A percentile compares a stretch with the other conserved stretches of the same genome.
These are phyloP conservation scores for Pelmatolapia mariae DNA, from an alignment of 2,113 vertebrate species.

Conservation along the genomic window DNA sequence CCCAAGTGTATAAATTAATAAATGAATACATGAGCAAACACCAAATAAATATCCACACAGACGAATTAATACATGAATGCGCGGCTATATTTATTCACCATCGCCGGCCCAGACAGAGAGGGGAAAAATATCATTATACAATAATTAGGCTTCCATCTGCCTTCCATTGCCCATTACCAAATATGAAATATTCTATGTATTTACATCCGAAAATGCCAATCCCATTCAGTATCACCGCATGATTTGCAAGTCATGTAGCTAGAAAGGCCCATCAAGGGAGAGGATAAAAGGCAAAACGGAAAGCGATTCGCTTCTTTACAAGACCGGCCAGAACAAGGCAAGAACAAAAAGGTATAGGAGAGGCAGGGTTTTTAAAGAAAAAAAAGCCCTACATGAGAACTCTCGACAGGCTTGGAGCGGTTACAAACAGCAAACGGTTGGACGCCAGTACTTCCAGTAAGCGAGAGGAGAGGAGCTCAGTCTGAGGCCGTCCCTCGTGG, in stretches of 20 bases:
- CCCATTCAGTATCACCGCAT: constrained; percentile 42
- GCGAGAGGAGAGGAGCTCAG: not conserved
- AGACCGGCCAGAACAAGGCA: constrained; percentile 20
- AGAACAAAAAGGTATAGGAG: constrained; percentile 12
- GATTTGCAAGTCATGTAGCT: constrained; percentile 69
- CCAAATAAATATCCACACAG: constrained; percentile 38
- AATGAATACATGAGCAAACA: constrained; percentile 51
- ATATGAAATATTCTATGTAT: constrained; percentile 59
- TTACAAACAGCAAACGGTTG: not conserved
- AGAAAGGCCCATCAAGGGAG: constrained; percentile 16
- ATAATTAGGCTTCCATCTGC: constrained; percentile 54
- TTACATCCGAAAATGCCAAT: constrained; percentile 64
- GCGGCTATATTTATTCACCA: constrained; percentile 57
- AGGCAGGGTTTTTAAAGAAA: not conserved
- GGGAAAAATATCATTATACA: constrained; percentile 49
- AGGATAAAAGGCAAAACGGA: constrained; percentile 56
- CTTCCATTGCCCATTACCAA: constrained; percentile 45
- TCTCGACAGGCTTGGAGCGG: not conserved
- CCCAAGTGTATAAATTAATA: constrained; percentile 60
- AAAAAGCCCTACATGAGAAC: not conserved
- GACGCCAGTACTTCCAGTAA: not conserved
- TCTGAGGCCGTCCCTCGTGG: not conserved
- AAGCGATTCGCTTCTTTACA: constrained; percentile 4
- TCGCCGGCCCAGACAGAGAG: not conserved
- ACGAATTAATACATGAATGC: constrained; percentile 62